A percentile compares a stretch with the other conserved stretches of the same genome.
These are phyloP conservation scores for Dasypogon diadema DNA, from an alignment of 2,888 invertebrate genomes.

Conservation along the genomic window DNA sequence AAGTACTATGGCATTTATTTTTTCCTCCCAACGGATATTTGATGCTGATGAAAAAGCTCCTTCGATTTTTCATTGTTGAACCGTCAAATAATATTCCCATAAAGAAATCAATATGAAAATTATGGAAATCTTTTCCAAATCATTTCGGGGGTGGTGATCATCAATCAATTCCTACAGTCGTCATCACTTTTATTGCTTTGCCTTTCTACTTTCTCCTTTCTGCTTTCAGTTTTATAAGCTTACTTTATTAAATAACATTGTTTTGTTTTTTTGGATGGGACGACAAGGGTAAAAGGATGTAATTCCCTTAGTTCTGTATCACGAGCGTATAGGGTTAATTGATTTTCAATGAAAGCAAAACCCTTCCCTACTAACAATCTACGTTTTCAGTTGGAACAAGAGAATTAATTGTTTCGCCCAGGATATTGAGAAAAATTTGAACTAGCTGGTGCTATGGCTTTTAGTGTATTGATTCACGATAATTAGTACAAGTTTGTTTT, in stretches of 20 bases:
- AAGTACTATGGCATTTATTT: background rate
- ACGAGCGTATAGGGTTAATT: background rate
- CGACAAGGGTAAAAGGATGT: slow-evolving; percentile 2
- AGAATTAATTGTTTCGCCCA: slow-evolving; percentile 34
- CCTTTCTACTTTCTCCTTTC: slow-evolving; percentile 17
- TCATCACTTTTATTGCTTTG: slow-evolving; percentile 39
- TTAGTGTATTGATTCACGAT: slow-evolving; percentile 20
- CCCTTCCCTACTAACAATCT: background rate
- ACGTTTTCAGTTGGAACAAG: slow-evolving; percentile 13
- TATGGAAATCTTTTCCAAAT: slow-evolving; percentile 30
- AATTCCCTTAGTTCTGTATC: background rate
- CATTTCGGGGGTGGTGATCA: slow-evolving; percentile 8
- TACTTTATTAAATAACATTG: background rate
- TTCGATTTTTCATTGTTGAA: background rate
- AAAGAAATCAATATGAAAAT: slow-evolving; percentile 36
- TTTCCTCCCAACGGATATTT: background rate
- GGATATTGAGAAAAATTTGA: slow-evolving; percentile 15
- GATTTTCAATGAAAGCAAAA: slow-evolving; percentile 41
- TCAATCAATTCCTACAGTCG: slow-evolving; percentile 43
- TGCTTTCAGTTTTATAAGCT: slow-evolving; percentile 14
- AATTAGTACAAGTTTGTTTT: slow-evolving; percentile 29
- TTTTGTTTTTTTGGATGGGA: slow-evolving; percentile 4
- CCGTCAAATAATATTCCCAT: background rate
- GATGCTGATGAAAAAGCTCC: background rate
- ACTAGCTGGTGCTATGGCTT: background rate